phyloP scores from a whole-genome alignment of 2,888 invertebrate genomes.

The Phania funesta region DNA sequence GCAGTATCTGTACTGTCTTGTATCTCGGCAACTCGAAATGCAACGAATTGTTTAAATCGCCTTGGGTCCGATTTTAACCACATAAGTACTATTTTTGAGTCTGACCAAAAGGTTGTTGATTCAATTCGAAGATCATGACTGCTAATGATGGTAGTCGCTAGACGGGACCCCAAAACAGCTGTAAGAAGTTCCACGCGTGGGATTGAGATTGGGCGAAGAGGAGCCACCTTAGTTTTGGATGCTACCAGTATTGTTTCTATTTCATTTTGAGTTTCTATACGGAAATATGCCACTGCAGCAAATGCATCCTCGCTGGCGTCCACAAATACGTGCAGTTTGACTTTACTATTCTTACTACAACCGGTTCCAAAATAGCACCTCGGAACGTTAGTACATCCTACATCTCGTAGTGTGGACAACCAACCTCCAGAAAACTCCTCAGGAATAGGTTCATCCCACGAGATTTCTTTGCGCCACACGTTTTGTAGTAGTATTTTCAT shows the following conservation, averaged over 20 bases:
- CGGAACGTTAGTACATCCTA: slow-evolving; percentile 48
- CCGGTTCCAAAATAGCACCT: slow-evolving; percentile 47
- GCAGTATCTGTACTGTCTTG: not conserved
- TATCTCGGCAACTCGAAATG: slow-evolving; percentile 60
- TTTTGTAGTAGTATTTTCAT: slow-evolving; percentile 66
- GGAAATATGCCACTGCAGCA: slow-evolving; percentile 68
- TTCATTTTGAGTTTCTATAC: slow-evolving; percentile 23
- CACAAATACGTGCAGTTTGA: slow-evolving; percentile 48
- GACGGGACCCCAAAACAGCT: slow-evolving; percentile 67
- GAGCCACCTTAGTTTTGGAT: slow-evolving; percentile 69
- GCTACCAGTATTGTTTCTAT: slow-evolving; percentile 59
- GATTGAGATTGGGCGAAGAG: slow-evolving; percentile 67
- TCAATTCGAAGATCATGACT: not conserved
- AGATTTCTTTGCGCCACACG: slow-evolving; percentile 58
- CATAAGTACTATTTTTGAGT: slow-evolving; percentile 69
- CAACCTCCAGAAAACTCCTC: slow-evolving; percentile 42
- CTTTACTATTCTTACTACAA: not conserved
- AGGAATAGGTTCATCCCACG: slow-evolving; percentile 60
- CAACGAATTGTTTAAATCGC: slow-evolving; percentile 63
- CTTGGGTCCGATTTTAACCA: slow-evolving; percentile 70
- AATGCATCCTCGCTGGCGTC: slow-evolving; percentile 67
- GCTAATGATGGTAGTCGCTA: slow-evolving; percentile 5
- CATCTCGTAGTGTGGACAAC: slow-evolving; percentile 16
- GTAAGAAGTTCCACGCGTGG: slow-evolving; percentile 69
- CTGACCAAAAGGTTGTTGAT: slow-evolving; percentile 65